phyloP scores from a whole-genome alignment of 2,797 vertebrate species.

The Artibeus jamaicensis region DNA sequence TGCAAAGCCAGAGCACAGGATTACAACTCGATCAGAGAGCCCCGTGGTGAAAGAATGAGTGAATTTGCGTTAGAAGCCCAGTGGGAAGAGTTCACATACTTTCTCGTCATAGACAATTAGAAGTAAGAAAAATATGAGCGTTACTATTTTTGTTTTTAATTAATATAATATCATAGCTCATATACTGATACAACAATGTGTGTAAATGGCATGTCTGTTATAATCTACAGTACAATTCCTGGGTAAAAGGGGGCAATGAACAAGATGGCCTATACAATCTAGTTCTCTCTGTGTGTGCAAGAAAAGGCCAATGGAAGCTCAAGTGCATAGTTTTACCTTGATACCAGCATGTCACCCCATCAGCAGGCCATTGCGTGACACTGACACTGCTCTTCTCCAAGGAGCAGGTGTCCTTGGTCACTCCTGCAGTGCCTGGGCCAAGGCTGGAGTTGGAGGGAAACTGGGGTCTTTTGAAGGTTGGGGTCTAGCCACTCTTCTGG shows the following conservation, averaged over 20 bases:
- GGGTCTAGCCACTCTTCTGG: not conserved
- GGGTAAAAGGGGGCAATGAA: not conserved
- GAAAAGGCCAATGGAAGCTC: not conserved
- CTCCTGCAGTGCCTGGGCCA: rapidly evolving
- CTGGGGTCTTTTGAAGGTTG: not conserved
- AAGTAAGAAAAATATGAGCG: not conserved
- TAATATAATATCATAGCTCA: not conserved
- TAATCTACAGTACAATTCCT: not conserved
- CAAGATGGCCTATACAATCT: not conserved
- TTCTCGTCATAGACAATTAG: not conserved
- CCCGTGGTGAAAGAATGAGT: not conserved
- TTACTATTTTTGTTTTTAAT: constrained; percentile 13
- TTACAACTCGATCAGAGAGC: not conserved
- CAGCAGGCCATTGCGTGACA: no score
- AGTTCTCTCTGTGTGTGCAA: not conserved
- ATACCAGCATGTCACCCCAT: not conserved
- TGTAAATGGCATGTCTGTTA: not conserved
- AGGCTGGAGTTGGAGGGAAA: not conserved
- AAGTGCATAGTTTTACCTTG: not conserved
- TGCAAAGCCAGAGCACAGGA: not conserved
- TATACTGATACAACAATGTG: not conserved
- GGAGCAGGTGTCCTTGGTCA: rapidly evolving
- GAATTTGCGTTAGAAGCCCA: not conserved
- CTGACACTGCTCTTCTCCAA: not conserved
- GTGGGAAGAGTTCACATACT: not conserved